phyloP scores from a whole-genome alignment of 2,888 invertebrate genomes.

The Spodoptera littoralis region DNA sequence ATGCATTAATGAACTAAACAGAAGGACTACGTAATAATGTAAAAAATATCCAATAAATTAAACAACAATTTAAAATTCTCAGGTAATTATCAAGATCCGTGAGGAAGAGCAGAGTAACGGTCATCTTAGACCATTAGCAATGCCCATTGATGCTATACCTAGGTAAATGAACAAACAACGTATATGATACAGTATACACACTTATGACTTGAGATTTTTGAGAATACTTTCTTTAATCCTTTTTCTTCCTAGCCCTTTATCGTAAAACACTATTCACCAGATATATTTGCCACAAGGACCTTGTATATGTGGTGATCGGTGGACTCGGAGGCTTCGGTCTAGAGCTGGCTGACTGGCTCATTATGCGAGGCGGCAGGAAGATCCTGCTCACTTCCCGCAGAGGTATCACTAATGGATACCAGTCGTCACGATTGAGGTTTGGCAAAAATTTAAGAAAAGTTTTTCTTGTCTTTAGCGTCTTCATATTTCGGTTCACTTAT shows the following conservation, averaged over 20 bases:
- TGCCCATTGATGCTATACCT: constrained; percentile 77
- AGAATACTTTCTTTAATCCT: no score
- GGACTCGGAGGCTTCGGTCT: constrained; percentile 98
- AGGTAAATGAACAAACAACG: constrained; percentile 64
- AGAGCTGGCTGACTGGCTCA: constrained; percentile 95
- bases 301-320: constrained; percentile 90
- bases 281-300: constrained; percentile 84
- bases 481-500: background rate
- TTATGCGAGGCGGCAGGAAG: constrained; percentile 93
- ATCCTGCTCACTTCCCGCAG: constrained; percentile 94
- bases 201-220: no score
- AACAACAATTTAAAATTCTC: background rate
- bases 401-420: constrained; percentile 95
- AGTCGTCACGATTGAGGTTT: constrained; percentile 91
- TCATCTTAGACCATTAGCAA: constrained; percentile 65
- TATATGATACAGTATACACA: no score
- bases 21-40: no score
- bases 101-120: constrained; percentile 78
- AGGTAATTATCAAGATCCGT: constrained; percentile 88
- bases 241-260: no score
- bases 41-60: no score
- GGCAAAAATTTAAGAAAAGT: background rate
- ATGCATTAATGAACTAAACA: no score
- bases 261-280: constrained; percentile 59
- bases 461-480: background rate